These are phyloP conservation scores for Moxostoma hubbsi DNA, from an alignment of 2,797 vertebrate genomes.

Conservation along the genomic window DNA sequence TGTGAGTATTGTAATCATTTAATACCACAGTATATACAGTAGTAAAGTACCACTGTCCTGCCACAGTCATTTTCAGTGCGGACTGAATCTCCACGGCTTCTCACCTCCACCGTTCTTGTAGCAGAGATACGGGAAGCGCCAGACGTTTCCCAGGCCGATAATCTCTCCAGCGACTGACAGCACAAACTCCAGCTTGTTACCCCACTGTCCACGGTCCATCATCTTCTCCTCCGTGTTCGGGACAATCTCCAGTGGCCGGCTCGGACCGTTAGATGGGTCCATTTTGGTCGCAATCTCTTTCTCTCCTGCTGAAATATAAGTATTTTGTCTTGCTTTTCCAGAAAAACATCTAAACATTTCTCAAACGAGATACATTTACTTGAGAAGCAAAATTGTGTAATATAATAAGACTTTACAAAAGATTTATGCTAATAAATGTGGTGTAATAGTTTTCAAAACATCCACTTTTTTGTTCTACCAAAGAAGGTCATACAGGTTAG, in stretches of 20 bases:
- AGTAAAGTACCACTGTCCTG: background rate
- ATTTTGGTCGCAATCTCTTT: constrained; percentile 65
- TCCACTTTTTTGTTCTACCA: too few species aligned
- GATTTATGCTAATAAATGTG: too few species aligned
- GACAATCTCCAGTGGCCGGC: constrained; percentile 68
- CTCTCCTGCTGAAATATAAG: constrained; percentile 53
- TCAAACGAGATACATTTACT: too few species aligned
- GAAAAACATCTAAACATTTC: too few species aligned
- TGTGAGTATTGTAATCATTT: background rate
- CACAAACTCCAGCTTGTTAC: constrained; percentile 81
- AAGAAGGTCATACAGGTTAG: too few species aligned
- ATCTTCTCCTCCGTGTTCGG: constrained; percentile 74
- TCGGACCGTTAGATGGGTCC: constrained; percentile 72
- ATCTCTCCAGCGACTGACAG: constrained; percentile 83
- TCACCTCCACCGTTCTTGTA: constrained; percentile 85
- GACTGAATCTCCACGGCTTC: constrained; percentile 22
- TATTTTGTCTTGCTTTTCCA: too few species aligned
- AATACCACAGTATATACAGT: background rate
- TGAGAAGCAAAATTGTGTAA: too few species aligned
- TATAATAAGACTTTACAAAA: too few species aligned
- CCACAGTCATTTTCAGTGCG: too few species aligned
- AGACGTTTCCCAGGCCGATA: constrained; percentile 83
- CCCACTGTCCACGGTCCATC: constrained; percentile 81
- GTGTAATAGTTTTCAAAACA: too few species aligned
- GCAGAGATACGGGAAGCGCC: constrained; percentile 84